Evolutionary conservation across 2,888 invertebrate genomes (phyloP).

Genomic region (Villa cingulata): DNA sequence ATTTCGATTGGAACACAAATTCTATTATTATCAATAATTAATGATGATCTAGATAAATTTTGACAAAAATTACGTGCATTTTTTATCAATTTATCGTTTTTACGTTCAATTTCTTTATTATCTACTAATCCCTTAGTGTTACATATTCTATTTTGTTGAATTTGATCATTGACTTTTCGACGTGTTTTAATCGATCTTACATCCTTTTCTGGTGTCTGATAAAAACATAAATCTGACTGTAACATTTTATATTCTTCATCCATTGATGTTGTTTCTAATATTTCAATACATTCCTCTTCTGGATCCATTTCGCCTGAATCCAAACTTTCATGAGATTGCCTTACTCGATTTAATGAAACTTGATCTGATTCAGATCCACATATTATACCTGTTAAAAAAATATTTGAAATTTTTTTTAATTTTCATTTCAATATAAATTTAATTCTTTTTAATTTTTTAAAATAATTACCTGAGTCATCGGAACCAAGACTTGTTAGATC

Average conservation of each 20-base stretch:
- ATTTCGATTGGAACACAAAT: constrained; percentile 20
- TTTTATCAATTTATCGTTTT: constrained; percentile 3
- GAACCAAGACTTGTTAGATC: constrained; percentile 44
- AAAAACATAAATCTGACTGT: constrained; percentile 32
- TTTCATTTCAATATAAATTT: neutral
- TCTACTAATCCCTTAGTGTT: too few relatives aligned
- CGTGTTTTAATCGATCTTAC: constrained; percentile 29
- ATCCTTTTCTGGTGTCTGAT: constrained; percentile 30
- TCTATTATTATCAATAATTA: constrained; percentile 13
- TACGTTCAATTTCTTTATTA: too few relatives aligned
- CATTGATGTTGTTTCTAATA: constrained; percentile 27
- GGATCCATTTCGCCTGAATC: constrained; percentile 51
- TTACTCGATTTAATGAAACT: constrained; percentile 33
- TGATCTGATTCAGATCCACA: constrained; percentile 40
- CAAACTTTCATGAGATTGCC: constrained; percentile 58
- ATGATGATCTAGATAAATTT: constrained; percentile 8
- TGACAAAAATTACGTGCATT: constrained; percentile 14
- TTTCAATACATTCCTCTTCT: constrained; percentile 42
- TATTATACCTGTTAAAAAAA: constrained; percentile 34
- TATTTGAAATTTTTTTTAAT: neutral
- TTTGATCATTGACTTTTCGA: constrained; percentile 25
- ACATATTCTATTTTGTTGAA: too few relatives aligned
- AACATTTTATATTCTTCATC: constrained; percentile 34
- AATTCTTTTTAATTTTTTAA: neutral
- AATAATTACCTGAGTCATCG: constrained; percentile 39